Base-by-base conservation (phyloP, 2,888 invertebrate genomes). In the Idaea aversata region DNA sequence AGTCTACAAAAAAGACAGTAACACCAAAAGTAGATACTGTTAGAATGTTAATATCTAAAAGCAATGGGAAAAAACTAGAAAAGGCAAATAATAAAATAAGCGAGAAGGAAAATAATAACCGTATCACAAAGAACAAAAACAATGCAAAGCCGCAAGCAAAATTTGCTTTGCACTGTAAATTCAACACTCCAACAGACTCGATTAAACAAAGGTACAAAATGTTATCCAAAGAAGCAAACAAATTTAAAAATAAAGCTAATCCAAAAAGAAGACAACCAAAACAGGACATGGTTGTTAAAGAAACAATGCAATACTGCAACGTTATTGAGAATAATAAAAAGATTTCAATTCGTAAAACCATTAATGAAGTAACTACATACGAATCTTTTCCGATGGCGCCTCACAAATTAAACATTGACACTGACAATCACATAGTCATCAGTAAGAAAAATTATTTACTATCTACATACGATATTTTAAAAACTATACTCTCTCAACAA, bases 391-490 rank as follows among this genome's bases (percentile, higher is more conserved):
- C 75, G 34, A 65, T 65, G 58, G 5, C 15, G 58, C 15, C 15
- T 15, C 58, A 16, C n/a, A 59, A 59, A 47, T 15, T 59, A 5
- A 59, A 16, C 15, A 59, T 59, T 59, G 16, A 59, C 59, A 16
- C 58, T 58, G 13, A 65, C 5, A 65, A 60, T 57, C 0, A 59
- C 4, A 3, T 58, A 64, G 36, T 0, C 15, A 34, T 13, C 16
- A 59, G 13, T 59, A 65, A 65, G n/a, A 34, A 70, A 15, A 79
- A 78, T 63, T 15, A 58, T 0, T 75, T 71, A 63, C 79, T 81
- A 69, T 85, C 83, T 34, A 86, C 88, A 0, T 82, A 84, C 70
- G 90, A 90, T 70, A 80, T 91, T 57, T 69, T 91, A 15, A 76
- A 85, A 72, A 84, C 89, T 7, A 75, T 88, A 70, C 65, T 83